phyloP scores from a whole-genome alignment of 1,140 invertebrate genomes.

The Ips typographus region DNA sequence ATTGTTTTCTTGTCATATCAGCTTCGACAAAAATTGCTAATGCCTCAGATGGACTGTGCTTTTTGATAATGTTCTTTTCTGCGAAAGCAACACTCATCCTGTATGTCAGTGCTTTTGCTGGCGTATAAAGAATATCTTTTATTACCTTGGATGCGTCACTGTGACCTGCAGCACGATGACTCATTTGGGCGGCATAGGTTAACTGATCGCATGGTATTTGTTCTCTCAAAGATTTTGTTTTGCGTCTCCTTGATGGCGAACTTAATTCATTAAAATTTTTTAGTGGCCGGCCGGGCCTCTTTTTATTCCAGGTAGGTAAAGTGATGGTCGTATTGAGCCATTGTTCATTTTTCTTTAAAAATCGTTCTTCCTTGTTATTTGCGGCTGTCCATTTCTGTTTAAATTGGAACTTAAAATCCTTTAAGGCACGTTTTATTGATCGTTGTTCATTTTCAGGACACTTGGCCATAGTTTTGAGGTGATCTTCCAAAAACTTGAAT shows the following conservation, averaged over 20 bases:
- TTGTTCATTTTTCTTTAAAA: too few species aligned
- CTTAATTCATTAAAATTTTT: background rate
- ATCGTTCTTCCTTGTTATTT: background rate
- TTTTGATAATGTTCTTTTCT: background rate
- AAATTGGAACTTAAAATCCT: background rate
- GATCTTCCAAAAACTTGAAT: slow-evolving; percentile 2
- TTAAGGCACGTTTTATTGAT: background rate
- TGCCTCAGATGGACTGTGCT: background rate
- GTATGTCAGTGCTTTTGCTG: background rate
- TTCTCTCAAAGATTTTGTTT: background rate
- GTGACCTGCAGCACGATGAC: background rate
- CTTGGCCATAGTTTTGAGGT: background rate
- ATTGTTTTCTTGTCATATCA: slow-evolving; percentile 1
- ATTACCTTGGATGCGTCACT: slow-evolving; percentile 2
- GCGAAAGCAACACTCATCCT: background rate
- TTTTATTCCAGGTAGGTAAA: too few species aligned
- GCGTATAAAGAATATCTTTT: slow-evolving; percentile 3
- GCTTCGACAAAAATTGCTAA: slow-evolving; percentile 9
- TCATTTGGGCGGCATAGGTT: slow-evolving; percentile 5
- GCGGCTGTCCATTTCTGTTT: background rate
- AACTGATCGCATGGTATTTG: background rate
- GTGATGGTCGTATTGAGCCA: too few species aligned
- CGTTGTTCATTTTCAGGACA: background rate
- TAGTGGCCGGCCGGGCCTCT: background rate
- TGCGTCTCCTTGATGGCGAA: background rate